phyloP scores from a whole-genome alignment of 2,888 invertebrate genomes.

The Lithophane leautieri region DNA sequence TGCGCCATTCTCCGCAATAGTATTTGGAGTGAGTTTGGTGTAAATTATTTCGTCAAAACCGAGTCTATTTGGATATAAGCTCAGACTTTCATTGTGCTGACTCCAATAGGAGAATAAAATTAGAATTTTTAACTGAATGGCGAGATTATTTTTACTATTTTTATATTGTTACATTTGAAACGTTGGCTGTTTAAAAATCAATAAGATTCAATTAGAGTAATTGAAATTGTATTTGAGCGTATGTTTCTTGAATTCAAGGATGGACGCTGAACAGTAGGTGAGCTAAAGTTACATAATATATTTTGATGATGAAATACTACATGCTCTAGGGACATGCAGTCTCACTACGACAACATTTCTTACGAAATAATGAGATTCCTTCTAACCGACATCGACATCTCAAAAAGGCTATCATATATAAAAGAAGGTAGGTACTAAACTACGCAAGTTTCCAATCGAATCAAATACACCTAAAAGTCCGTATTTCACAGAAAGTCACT shows the following conservation, averaged over 20 bases:
- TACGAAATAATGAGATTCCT: neutral
- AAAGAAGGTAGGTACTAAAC: neutral
- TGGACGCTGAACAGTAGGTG: neutral
- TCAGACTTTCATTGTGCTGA: slow-evolving; percentile 30
- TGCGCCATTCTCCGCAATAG: slow-evolving; percentile 81
- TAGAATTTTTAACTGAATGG: slow-evolving; percentile 6
- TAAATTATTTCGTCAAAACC: slow-evolving; percentile 76
- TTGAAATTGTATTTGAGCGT: too few relatives aligned
- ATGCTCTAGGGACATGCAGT: neutral
- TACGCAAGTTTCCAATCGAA: neutral
- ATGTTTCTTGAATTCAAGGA: neutral
- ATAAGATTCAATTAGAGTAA: neutral
- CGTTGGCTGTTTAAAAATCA: neutral
- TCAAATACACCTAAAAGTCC: slow-evolving; percentile 8
- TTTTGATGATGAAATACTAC: slow-evolving; percentile 8
- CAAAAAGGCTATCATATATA: neutral
- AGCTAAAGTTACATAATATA: neutral
- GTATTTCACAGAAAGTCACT: slow-evolving; percentile 21
- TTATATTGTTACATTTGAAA: neutral
- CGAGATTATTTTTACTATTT: slow-evolving; percentile 6
- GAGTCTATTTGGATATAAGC: slow-evolving; percentile 63
- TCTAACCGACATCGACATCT: neutral
- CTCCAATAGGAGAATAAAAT: slow-evolving; percentile 14
- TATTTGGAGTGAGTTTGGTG: slow-evolving; percentile 81
- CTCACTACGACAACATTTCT: too few relatives aligned